A percentile compares a stretch with the other conserved stretches of the same genome.
These are phyloP conservation scores for Condylura cristata DNA, from an alignment of 2,113 vertebrate species.

Conservation along the genomic window DNA sequence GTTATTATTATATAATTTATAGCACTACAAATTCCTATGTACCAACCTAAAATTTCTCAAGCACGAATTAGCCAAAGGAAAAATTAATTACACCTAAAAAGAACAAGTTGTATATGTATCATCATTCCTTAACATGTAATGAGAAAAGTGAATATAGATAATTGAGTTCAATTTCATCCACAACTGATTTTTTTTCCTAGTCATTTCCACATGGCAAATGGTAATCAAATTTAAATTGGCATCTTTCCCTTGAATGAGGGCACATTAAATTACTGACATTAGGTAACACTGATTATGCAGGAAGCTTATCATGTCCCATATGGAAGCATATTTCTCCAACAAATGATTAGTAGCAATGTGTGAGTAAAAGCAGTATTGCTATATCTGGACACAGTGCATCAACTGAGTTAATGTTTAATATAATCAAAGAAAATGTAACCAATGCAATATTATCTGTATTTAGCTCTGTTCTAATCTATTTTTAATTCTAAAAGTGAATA, in stretches of 20 bases:
- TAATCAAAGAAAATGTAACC: background rate
- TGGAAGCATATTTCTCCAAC: conserved; percentile 65
- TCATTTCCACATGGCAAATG: conserved; percentile 64
- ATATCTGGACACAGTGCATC: background rate
- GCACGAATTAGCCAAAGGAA: background rate
- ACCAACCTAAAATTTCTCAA: background rate
- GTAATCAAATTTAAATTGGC: conserved; percentile 68
- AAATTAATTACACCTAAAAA: conserved; percentile 51
- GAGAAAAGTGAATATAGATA: conserved; percentile 73
- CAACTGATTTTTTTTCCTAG: conserved; percentile 77
- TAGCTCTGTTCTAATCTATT: background rate
- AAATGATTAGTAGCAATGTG: conserved; percentile 34
- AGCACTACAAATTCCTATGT: background rate
- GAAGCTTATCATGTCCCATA: conserved; percentile 61
- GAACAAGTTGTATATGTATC: conserved; percentile 46
- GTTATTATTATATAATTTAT: background rate
- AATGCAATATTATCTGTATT: background rate
- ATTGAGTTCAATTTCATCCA: conserved; percentile 78
- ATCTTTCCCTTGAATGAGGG: conserved; percentile 45
- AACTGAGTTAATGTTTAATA: background rate
- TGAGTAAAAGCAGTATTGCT: background rate
- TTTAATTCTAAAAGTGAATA: conserved; percentile 34
- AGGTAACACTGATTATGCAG: conserved; percentile 71
- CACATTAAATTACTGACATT: conserved; percentile 69
- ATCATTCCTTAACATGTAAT: conserved; percentile 68